A percentile compares a stretch with the other conserved stretches of the same genome.
These are phyloP conservation scores for Amphiura filiformis DNA, from an alignment of 35 echinoderm and acorn worm genomes.

Conservation along the genomic window DNA sequence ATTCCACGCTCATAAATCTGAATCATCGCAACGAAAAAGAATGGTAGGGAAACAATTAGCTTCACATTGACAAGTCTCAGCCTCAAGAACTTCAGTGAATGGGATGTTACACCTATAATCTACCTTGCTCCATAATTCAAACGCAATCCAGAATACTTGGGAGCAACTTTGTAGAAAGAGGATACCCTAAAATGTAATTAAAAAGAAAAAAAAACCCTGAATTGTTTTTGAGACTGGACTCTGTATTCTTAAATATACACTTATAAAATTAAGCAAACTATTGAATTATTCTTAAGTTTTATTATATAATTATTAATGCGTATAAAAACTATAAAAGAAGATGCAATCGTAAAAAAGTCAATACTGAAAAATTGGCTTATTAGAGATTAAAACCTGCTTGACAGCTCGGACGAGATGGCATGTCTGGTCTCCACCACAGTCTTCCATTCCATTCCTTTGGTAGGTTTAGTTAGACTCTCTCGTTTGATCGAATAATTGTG, in stretches of 20 bases:
- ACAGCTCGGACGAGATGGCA: not conserved
- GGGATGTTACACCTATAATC: not conserved
- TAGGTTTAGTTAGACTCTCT: not conserved
- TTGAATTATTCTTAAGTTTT: not conserved
- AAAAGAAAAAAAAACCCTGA: not conserved
- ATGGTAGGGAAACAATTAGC: slow-evolving; percentile 1
- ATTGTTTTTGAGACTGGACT: not conserved
- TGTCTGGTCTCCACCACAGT: not conserved
- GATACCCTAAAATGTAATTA: not conserved
- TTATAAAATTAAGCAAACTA: not conserved
- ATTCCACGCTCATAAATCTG: slow-evolving; percentile 86
- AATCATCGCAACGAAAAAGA: not conserved
- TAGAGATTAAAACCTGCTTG: not conserved
- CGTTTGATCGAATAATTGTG: not conserved
- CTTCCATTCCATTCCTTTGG: not conserved
- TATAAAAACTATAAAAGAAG: not conserved
- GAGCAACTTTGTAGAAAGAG: not conserved
- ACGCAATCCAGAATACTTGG: too few relatives aligned
- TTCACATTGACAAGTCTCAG: not conserved
- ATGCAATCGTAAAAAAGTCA: not conserved
- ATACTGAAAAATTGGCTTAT: too few relatives aligned
- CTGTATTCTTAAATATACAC: not conserved
- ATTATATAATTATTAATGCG: not conserved
- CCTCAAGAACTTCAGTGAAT: not conserved
- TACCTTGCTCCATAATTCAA: too few relatives aligned